phyloP scores from a whole-genome alignment of 2,113 vertebrate genomes.

The Pardalotus punctatus region DNA sequence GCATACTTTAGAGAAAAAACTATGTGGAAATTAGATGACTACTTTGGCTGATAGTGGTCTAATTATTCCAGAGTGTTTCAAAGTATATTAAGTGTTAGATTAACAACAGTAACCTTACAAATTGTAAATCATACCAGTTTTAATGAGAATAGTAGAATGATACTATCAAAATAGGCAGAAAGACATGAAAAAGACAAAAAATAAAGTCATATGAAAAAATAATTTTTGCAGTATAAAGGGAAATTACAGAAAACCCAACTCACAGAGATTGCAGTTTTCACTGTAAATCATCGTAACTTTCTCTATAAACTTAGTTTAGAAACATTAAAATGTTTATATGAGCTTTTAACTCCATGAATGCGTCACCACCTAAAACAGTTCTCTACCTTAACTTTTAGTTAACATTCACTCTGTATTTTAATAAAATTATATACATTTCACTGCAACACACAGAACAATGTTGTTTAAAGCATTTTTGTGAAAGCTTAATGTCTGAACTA shows the following conservation, averaged over 20 bases:
- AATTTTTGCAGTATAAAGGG: not conserved
- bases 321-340: not conserved
- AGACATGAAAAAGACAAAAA: not conserved
- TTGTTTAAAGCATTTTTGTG: not conserved
- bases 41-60: not conserved
- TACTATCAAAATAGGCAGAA: not conserved
- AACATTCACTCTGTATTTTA: not conserved
- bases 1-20: not conserved
- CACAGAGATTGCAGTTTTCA: not conserved
- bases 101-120: not conserved
- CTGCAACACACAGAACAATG: not conserved
- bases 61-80: not conserved
- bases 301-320: not conserved
- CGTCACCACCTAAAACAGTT: not conserved
- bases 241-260: not conserved
- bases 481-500: not conserved
- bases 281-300: not conserved
- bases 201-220: not conserved
- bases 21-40: not conserved
- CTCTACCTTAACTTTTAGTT: not conserved
- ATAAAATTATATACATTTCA: not conserved
- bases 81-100: not conserved
- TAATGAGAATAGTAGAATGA: not conserved
- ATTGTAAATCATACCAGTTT: not conserved
- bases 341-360: not conserved